These are phyloP conservation scores for Apostichopus californicus DNA, from an alignment of 35 echinoderm and acorn worm genomes.

Conservation along the genomic window DNA sequence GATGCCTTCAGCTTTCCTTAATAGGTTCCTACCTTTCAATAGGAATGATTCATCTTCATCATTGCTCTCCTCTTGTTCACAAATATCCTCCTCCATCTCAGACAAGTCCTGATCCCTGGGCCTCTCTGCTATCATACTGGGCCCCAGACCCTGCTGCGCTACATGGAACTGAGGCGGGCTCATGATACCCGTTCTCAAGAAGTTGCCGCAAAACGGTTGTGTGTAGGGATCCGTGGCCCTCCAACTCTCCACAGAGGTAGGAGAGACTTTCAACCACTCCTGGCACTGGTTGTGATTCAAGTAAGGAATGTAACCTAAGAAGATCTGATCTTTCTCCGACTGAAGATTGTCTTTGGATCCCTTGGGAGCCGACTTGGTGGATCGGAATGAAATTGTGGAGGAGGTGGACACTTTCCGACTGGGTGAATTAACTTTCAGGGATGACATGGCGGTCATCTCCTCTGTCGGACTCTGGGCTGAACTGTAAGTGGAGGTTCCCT, in stretches of 20 bases:
- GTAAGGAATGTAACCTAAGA: conserved; percentile 41
- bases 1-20: too few species aligned
- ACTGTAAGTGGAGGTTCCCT: conserved; percentile 31
- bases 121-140: conserved; percentile 56
- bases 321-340: neutral
- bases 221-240: conserved; percentile 48
- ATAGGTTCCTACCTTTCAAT: conserved; percentile 14
- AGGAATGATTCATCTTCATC: neutral
- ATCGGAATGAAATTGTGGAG: conserved; percentile 28
- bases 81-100: conserved; percentile 23
- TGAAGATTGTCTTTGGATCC: conserved; percentile 1
- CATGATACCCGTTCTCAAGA: conserved; percentile 70
- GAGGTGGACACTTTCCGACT: conserved; percentile 44
- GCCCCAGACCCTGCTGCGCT: conserved; percentile 45
- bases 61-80: neutral
- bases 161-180: conserved; percentile 60
- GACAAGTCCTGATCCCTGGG: conserved; percentile 31
- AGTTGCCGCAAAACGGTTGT: conserved; percentile 40
- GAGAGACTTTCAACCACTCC: conserved; percentile 43
- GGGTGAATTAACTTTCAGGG: conserved; percentile 37
- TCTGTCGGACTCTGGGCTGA: conserved; percentile 29
- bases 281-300: conserved; percentile 46
- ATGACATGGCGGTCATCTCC: conserved; percentile 4
- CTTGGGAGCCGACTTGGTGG: neutral
- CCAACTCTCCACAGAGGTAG: conserved; percentile 46